These are phyloP conservation scores for Andrena trimmerana DNA, from an alignment of 2,888 invertebrate species.

Conservation along the genomic window DNA sequence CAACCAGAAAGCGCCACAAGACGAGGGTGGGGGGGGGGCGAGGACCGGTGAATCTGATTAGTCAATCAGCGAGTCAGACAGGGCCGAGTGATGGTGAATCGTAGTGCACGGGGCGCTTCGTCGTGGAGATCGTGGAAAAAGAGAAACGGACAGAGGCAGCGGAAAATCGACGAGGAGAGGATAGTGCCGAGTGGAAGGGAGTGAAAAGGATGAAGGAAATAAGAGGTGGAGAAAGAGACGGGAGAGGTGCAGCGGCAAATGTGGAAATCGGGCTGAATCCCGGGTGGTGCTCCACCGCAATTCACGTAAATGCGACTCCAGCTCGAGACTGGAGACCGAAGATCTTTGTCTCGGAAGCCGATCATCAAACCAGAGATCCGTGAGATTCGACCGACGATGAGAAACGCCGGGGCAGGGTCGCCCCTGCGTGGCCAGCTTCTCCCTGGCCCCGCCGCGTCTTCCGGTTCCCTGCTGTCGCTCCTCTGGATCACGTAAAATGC, in stretches of 20 bases:
- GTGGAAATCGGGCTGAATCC: constrained; percentile 67
- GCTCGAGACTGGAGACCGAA: constrained; percentile 44
- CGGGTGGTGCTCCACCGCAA: constrained; percentile 60
- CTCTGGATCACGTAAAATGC: neutral
- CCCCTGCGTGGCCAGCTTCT: neutral
- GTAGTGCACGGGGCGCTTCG: constrained; percentile 7
- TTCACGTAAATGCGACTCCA: constrained; percentile 68
- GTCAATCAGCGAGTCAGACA: constrained; percentile 64
- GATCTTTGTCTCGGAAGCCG: constrained; percentile 65
- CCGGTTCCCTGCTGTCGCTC: neutral
- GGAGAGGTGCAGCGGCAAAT: constrained; percentile 51
- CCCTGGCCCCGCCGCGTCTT: constrained; percentile 12
- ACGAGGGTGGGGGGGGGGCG: constrained; percentile 31
- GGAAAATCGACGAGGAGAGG: constrained; percentile 53
- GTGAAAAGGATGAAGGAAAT: neutral
- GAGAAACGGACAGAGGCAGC: constrained; percentile 39
- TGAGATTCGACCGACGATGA: constrained; percentile 60
- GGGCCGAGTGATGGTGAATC: constrained; percentile 42
- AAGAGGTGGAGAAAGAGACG: constrained; percentile 25
- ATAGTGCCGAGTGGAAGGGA: constrained; percentile 36
- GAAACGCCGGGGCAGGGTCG: constrained; percentile 44
- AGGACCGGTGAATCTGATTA: constrained; percentile 68
- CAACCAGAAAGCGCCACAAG: constrained; percentile 61
- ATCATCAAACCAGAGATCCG: constrained; percentile 65
- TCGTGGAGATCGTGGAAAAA: neutral